Evolutionary conservation across 2,113 vertebrate genomes (phyloP).

Genomic region (Ammodramus savannarum): DNA sequence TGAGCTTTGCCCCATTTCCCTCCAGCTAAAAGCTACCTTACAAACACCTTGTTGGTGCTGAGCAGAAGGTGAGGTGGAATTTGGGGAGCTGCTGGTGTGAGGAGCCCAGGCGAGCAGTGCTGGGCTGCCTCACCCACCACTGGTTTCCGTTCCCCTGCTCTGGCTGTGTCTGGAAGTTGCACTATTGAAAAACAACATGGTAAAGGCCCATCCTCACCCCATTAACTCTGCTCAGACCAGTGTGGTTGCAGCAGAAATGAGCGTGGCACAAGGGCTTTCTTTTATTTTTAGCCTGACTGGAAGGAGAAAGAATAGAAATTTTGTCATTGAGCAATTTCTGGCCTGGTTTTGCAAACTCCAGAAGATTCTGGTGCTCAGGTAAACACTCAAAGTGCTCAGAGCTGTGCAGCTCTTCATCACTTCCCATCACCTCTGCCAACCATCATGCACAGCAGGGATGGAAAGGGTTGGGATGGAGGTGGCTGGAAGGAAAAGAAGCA

Average conservation of each 20-base stretch:
- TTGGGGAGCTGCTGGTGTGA: neutral
- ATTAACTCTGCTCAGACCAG: fast-evolving
- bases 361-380: slow-evolving; percentile 13
- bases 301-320: slow-evolving; percentile 15
- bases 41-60: neutral
- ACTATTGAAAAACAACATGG: neutral
- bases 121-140: neutral
- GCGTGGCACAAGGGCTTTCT: neutral
- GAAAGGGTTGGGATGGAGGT: neutral
- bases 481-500: neutral
- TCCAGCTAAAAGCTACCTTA: neutral
- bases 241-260: neutral
- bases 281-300: slow-evolving; percentile 50
- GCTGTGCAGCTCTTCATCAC: neutral
- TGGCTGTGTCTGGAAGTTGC: neutral
- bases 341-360: neutral
- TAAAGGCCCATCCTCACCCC: neutral
- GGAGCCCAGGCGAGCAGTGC: neutral
- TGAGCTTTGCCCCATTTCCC: neutral
- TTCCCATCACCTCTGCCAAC: neutral
- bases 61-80: neutral
- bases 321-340: slow-evolving; percentile 17
- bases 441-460: neutral
- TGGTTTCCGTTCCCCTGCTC: neutral
- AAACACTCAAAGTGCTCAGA: neutral